Evolutionary conservation across 1,140 invertebrate species (phyloP), one percentile per base, ranked within the genome.

Genomic region (Thrips palmi): DNA sequence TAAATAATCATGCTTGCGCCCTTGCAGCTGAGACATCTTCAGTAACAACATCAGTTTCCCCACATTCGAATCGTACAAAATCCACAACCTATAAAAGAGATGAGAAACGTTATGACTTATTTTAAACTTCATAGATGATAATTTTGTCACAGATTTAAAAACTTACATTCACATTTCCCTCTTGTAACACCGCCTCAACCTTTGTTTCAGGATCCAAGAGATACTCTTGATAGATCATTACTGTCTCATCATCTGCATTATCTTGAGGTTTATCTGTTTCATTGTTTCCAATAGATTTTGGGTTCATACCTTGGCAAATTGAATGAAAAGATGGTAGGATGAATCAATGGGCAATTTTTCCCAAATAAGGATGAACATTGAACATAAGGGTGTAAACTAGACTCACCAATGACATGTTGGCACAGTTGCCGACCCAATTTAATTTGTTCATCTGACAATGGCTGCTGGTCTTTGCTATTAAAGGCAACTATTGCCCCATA

Each of bases 171-270:
- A n/a, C n/a, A n/a, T n/a, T n/a, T n/a, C n/a, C 36, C 23, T 45
- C 65, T 21, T 70, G 52, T 14, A 91, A 50, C 12, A 85, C 59
- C 39, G 91, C 73, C 18, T 73, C 67, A 1, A 92, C 74, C 4
- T 67, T 80, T 5, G 72, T 48, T 32, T 60, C 63, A 2, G 77
- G 66, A 54, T 93, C 80, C 3, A 85, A 50, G n/a, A 93, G 56
- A 55, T 78, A 93, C 50, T 89, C 85, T 60, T 93, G 88, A 53
- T 72, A 72, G 33, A 92, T 70, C 36, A 94, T 63, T 47, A 65
- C 69, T 1, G 59, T 63, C 60, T 84, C 78, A 15, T 83, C 73
- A 45, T 82, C 74, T 35, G 65, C 48, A 48, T 74, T 68, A 7
- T 28, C 11, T 40, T 29, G 22, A 14, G 73, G 70, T 48, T 70